Conservation (phyloP, 2,888 invertebrate species). For the Drosophila cognata region DNA sequence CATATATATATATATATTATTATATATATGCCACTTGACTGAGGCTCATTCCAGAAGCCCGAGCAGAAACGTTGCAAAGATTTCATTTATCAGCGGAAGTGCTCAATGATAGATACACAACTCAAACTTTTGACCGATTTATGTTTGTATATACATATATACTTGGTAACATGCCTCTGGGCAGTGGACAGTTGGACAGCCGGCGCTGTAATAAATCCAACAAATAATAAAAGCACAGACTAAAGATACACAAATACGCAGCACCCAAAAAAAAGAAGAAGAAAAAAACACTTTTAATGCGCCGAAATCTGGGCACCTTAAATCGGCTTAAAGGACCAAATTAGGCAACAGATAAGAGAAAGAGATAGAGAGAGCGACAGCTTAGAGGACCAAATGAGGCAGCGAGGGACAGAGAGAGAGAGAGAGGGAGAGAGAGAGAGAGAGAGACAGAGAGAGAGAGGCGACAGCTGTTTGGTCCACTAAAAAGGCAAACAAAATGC, state of each 20-base stretch:
- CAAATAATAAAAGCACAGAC: conserved; percentile 43
- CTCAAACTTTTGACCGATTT: conserved; percentile 75
- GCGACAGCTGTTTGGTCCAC: conserved; percentile 68
- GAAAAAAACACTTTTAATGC: conserved; percentile 57
- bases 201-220: conserved; percentile 54
- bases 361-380: conserved; percentile 42
- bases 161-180: neutral
- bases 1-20: conserved; percentile 3
- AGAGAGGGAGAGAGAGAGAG: neutral
- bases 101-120: conserved; percentile 55
- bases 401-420: neutral
- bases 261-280: neutral
- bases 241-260: conserved; percentile 3
- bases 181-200: conserved; percentile 22
- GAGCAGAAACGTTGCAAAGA: conserved; percentile 41
- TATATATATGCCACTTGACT: conserved; percentile 66
- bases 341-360: conserved; percentile 64
- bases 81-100: conserved; percentile 75
- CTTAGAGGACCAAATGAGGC: conserved; percentile 20
- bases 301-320: conserved; percentile 73
- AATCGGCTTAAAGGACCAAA: conserved; percentile 69
- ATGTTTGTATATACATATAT: conserved; percentile 11
- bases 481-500: conserved; percentile 66
- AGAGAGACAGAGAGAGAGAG: neutral
- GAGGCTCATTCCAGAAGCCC: conserved; percentile 26